Evolutionary conservation across 1,140 invertebrate genomes (phyloP).

Genomic region (Hycleus cichorii): DNA sequence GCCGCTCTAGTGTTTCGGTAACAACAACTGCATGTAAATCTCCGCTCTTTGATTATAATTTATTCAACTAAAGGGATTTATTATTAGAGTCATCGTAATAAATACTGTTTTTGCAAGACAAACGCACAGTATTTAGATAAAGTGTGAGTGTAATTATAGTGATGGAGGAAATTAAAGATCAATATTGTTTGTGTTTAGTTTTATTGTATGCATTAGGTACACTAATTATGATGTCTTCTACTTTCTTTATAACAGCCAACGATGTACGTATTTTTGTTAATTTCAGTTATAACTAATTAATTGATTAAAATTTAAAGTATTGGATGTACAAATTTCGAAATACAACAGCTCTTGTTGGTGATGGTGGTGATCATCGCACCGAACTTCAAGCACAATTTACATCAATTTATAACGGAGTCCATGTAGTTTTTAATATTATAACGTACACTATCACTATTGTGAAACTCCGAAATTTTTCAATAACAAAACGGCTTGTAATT

Average conservation of each 20-base stretch:
- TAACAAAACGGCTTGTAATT: neutral
- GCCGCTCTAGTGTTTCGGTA: too few relatives aligned
- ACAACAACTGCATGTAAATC: too few relatives aligned
- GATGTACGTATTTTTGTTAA: conserved; percentile 14
- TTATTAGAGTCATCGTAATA: too few relatives aligned
- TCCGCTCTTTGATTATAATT: too few relatives aligned
- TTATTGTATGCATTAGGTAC: conserved; percentile 23
- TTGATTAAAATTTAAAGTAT: conserved; percentile 14
- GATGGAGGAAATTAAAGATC: conserved; percentile 3
- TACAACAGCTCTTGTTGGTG: neutral
- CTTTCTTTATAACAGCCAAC: conserved; percentile 22
- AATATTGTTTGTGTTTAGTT: conserved; percentile 19
- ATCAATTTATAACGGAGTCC: conserved; percentile 11
- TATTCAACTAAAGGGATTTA: too few relatives aligned
- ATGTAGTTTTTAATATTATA: conserved; percentile 11
- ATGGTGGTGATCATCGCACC: conserved; percentile 5
- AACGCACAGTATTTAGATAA: too few relatives aligned
- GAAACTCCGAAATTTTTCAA: neutral
- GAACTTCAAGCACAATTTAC: conserved; percentile 18
- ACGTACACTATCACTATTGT: conserved; percentile 6
- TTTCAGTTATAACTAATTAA: neutral
- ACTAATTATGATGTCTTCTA: conserved; percentile 15
- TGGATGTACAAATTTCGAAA: conserved; percentile 26
- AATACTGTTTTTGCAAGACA: too few relatives aligned
- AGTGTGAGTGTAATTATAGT: too few relatives aligned